Evolutionary conservation across 2,888 invertebrate species (phyloP).

Genomic region (Phlogophora meticulosa): DNA sequence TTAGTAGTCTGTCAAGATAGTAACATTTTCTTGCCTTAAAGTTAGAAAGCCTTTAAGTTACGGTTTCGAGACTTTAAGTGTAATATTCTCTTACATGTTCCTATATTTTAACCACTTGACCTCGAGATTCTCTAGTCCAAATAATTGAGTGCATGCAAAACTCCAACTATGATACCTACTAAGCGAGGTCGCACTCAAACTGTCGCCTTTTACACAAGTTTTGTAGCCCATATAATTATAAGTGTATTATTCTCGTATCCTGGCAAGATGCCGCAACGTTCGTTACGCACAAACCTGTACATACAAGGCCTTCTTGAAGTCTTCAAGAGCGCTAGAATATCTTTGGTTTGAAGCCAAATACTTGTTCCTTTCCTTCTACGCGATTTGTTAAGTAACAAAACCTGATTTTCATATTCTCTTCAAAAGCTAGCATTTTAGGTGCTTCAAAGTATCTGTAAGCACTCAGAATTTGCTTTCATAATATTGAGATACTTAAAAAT

Average conservation of each 20-base stretch:
- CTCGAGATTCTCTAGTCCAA: conserved; percentile 8
- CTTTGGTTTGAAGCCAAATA: conserved; percentile 51
- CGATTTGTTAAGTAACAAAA: conserved; percentile 18
- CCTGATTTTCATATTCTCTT: conserved; percentile 8
- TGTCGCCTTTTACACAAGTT: conserved; percentile 9
- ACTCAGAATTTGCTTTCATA: neutral
- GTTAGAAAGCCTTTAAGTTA: too few relatives aligned
- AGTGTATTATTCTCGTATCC: conserved; percentile 50
- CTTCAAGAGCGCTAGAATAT: conserved; percentile 39
- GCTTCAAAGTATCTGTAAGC: neutral
- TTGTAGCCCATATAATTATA: conserved; percentile 37
- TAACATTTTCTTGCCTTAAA: too few relatives aligned
- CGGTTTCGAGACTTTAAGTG: neutral
- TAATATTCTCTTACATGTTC: neutral
- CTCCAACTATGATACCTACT: neutral
- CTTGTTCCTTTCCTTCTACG: conserved; percentile 23
- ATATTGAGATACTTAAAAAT: neutral
- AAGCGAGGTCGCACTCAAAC: conserved; percentile 1
- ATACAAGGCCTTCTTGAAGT: conserved; percentile 41
- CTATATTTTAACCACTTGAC: neutral
- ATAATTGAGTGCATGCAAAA: conserved; percentile 5
- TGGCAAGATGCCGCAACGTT: conserved; percentile 57
- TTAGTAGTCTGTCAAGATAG: neutral
- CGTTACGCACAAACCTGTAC: conserved; percentile 43
- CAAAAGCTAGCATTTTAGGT: neutral